Conservation (phyloP, 2,797 vertebrate species). For the Megaceryle alcyon region DNA sequence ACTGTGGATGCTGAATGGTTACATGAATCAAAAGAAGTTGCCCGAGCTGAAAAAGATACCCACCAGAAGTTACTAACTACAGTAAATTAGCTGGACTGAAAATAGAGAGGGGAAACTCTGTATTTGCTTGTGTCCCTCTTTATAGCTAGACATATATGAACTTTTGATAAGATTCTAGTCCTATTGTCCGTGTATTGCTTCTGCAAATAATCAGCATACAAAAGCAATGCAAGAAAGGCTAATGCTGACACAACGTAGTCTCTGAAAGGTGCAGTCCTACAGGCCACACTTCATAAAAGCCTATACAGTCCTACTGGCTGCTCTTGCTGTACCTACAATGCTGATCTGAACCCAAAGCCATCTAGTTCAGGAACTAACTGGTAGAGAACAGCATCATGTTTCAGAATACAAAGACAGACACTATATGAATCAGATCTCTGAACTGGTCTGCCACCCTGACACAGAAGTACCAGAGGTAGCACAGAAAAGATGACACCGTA, state of each 20-base stretch:
- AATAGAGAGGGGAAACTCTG: not conserved
- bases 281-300: not conserved
- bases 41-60: not conserved
- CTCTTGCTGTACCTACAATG: not conserved
- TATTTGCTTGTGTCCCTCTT: not conserved
- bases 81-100: not conserved
- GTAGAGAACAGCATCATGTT: not conserved
- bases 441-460: not conserved
- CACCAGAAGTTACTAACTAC: not conserved
- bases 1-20: not conserved
- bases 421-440: not conserved
- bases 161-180: not conserved
- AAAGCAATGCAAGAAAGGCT: not conserved
- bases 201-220: not conserved
- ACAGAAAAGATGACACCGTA: not conserved
- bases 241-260: fast-evolving
- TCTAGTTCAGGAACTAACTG: not conserved
- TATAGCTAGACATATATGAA: not conserved
- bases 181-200: not conserved
- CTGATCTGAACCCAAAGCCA: not conserved
- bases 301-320: not conserved
- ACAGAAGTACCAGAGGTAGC: not conserved
- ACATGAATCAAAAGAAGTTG: not conserved
- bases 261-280: not conserved
- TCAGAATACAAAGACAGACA: not conserved